Percentiles rank a stretch among this genome's conserved stretches.
These are phyloP conservation scores for Galaxea fascicularis DNA, from an alignment of 92 coral and sea anemone species.

Conservation along the genomic window DNA sequence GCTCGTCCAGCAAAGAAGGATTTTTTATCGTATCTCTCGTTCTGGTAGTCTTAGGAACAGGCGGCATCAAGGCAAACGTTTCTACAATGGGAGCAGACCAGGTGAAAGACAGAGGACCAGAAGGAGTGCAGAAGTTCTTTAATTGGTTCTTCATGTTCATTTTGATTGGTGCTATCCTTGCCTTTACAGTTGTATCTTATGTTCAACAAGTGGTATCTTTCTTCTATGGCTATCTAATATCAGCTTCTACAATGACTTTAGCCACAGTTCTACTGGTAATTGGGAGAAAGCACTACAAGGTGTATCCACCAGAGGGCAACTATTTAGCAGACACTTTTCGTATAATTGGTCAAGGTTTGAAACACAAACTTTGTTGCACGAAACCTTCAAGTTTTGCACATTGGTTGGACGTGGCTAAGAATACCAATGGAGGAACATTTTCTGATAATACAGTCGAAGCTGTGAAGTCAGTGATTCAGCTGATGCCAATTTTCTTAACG, in stretches of 20 bases:
- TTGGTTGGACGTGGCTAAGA: constrained; percentile 79
- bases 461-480: constrained; percentile 66
- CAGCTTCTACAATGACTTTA: constrained; percentile 40
- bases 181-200: constrained; percentile 74
- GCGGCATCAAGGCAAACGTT: constrained; percentile 84
- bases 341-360: constrained; percentile 58
- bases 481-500: constrained; percentile 75
- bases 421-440: constrained; percentile 53
- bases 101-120: constrained; percentile 39
- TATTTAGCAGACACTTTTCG: constrained; percentile 52
- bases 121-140: constrained; percentile 64
- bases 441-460: constrained; percentile 72
- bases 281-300: constrained; percentile 55
- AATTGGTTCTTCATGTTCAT: constrained; percentile 84
- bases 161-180: constrained; percentile 65
- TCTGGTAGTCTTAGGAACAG: constrained; percentile 76
- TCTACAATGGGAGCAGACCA: constrained; percentile 90
- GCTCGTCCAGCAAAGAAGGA: constrained; percentile 26
- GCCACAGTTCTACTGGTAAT: constrained; percentile 60
- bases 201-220: constrained; percentile 77
- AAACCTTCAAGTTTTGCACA: neutral
- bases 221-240: constrained; percentile 75
- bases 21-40: constrained; percentile 59
- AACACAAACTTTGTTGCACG: constrained; percentile 9
- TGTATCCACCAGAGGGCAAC: constrained; percentile 69